phyloP scores from a whole-genome alignment of 2,797 vertebrate species.

The Clarias platycephalus region DNA sequence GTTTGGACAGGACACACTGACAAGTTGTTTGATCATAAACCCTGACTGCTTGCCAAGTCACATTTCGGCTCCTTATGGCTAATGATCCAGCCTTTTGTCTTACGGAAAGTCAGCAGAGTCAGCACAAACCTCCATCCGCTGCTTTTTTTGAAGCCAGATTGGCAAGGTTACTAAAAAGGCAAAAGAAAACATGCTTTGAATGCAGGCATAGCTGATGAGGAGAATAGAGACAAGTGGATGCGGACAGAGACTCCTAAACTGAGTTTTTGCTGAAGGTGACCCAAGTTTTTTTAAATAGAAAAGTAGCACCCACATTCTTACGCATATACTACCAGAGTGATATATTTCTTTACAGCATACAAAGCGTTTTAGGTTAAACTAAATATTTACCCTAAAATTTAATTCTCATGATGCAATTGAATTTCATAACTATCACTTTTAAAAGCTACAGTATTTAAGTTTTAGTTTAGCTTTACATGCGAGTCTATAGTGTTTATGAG shows the following conservation, averaged over 20 bases:
- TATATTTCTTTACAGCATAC: not conserved
- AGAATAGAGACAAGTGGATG: constrained; percentile 19
- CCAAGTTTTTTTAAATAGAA: constrained; percentile 20
- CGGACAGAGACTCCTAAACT: constrained; percentile 12
- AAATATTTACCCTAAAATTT: not conserved
- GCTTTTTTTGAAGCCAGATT: constrained; percentile 74
- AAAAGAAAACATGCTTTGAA: constrained; percentile 67
- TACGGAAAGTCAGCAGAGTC: constrained; percentile 79
- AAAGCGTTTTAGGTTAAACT: not conserved
- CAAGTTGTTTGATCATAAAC: constrained; percentile 86
- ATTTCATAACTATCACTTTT: not conserved
- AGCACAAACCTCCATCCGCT: constrained; percentile 67
- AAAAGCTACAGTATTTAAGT: not conserved
- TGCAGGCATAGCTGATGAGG: constrained; percentile 51
- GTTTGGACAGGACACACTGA: constrained; percentile 79
- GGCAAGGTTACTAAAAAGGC: constrained; percentile 76
- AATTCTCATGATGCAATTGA: not conserved
- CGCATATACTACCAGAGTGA: not conserved
- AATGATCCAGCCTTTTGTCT: constrained; percentile 81
- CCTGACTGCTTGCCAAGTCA: constrained; percentile 83
- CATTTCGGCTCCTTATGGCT: constrained; percentile 81
- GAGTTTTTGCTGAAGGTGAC: constrained; percentile 6
- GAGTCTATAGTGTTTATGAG: not conserved
- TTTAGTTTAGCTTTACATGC: not conserved
- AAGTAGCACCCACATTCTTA: too few relatives aligned